Base-by-base conservation (phyloP, 2,888 invertebrate species). In the Muscina levida region DNA sequence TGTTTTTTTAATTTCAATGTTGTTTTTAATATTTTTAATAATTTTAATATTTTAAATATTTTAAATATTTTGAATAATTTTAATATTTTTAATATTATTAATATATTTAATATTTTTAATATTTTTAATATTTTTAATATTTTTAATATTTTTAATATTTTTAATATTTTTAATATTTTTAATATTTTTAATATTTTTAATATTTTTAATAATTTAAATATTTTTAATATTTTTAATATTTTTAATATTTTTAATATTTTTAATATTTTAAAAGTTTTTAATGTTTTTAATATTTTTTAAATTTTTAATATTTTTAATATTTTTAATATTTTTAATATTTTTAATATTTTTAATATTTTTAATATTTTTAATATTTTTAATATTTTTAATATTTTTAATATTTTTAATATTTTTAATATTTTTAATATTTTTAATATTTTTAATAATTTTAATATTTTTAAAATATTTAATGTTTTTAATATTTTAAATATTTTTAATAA, bases 141-240 rank as follows among this genome's bases (percentile, higher is more conserved):
- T 39, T 8, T 39, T 39, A 39, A 8, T 39, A 39, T 39, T 39
- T 8, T 39, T 39, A 39, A 8, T 39, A 39, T 39, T 39, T 8
- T 39, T 39, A 39, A 8, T 39, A 39, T 39, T 39, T 39, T 39
- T 19, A 17, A 31, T 59, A 48, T 68, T 73, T 10, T 71, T 31
- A 37, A 37, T 62, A 10, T 22, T 22, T 53, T 77, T 62, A 42
- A 15, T 31, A 22, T 39, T 24, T 59, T 72, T 39, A 51, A 13
- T 39, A 8, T 8, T 39, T 39, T 8, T 39, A 8, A 39, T 39
- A 8, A 39, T 39, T 39, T 8, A 8, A 8, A 39, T 39, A 8
- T 8, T 39, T 39, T 8, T 39, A 8, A 39, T 39, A 8, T 8
- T 39, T 39, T 8, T 39, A 8, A 39, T 39, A 8, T 8, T 39